phyloP scores from a whole-genome alignment of 1,140 invertebrate species.

The Odontomachus brunneus region DNA sequence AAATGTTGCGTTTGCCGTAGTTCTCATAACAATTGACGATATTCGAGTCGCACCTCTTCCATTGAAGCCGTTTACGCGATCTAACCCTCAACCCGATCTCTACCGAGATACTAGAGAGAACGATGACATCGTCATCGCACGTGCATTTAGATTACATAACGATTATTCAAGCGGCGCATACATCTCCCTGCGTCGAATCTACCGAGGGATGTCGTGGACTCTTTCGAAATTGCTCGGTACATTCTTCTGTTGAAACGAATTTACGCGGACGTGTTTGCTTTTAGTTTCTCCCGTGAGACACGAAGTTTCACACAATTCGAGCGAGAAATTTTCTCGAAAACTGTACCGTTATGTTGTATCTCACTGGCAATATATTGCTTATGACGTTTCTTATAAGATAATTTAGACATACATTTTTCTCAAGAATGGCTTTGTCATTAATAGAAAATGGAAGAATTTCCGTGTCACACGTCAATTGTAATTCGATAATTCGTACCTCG shows the following conservation, averaged over 20 bases:
- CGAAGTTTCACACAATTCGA: no score
- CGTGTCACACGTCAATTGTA: not conserved
- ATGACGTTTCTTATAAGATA: no score
- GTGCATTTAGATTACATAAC: not conserved
- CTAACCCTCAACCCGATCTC: not conserved
- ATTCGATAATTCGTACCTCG: not conserved
- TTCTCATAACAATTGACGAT: conserved; percentile 18
- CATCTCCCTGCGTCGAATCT: no score
- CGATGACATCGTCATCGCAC: not conserved
- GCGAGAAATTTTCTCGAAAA: not conserved
- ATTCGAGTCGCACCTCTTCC: not conserved
- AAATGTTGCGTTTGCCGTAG: not conserved
- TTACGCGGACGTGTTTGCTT: not conserved
- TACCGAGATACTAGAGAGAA: not conserved
- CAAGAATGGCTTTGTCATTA: not conserved
- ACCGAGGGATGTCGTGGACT: no score
- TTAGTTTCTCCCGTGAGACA: not conserved
- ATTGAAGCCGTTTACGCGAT: not conserved
- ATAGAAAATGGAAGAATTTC: not conserved
- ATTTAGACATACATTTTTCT: no score
- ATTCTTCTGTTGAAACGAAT: not conserved
- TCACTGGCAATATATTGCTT: no score
- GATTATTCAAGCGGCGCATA: not conserved
- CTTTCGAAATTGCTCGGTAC: no score
- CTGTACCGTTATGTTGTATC: not conserved